Conservation (phyloP, 2,888 invertebrate species). For the Lamellibrachia satsuma region DNA sequence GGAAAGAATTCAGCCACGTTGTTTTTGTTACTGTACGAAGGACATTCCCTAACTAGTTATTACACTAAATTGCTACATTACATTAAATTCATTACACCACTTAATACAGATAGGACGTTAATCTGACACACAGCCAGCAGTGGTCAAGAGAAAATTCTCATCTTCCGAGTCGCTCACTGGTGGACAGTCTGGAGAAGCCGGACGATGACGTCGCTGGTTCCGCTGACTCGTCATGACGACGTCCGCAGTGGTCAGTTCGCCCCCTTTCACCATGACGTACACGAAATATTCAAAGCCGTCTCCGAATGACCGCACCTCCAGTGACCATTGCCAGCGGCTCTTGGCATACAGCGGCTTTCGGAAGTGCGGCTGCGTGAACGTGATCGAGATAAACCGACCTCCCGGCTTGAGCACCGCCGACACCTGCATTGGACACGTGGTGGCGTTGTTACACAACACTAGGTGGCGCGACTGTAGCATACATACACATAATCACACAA, state of each 20-base stretch:
- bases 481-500: no score
- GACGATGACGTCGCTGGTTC: slow-evolving; percentile 8
- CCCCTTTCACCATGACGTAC: slow-evolving; percentile 51
- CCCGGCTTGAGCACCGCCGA: slow-evolving; percentile 49
- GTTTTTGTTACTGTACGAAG: neutral
- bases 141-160: slow-evolving; percentile 70
- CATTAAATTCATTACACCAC: neutral
- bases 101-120: neutral
- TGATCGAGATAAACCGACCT: slow-evolving; percentile 64
- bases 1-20: neutral
- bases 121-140: neutral
- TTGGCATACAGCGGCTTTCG: slow-evolving; percentile 57
- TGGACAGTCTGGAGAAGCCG: neutral
- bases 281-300: slow-evolving; percentile 44
- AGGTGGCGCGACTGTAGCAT: neutral
- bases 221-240: neutral
- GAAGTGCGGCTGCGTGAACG: slow-evolving; percentile 68
- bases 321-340: slow-evolving; percentile 47
- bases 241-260: slow-evolving; percentile 34
- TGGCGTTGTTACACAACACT: neutral
- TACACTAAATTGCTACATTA: no score
- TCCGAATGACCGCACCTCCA: slow-evolving; percentile 51
- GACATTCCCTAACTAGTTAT: neutral
- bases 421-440: slow-evolving; percentile 31
- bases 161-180: slow-evolving; percentile 68